phyloP scores from a whole-genome alignment of 2,888 invertebrate genomes.

The Monochamus alternatus region DNA sequence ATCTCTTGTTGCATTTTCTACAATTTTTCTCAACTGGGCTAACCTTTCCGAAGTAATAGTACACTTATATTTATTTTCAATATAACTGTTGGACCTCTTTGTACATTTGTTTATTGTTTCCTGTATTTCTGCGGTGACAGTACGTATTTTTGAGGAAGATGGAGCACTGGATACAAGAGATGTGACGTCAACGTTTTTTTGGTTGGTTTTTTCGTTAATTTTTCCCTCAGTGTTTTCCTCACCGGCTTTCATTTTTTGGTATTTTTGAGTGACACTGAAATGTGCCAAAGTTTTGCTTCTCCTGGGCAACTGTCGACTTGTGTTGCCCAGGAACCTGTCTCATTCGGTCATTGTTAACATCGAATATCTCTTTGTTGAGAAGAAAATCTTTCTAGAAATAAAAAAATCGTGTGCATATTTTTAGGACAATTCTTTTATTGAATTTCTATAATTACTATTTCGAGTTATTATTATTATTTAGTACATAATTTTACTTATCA shows the following conservation, averaged over 20 bases:
- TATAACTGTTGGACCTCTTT: conserved; percentile 60
- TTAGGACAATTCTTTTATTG: no score
- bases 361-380: not conserved
- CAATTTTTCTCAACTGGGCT: conserved; percentile 77
- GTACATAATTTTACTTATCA: no score
- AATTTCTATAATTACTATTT: no score
- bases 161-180: conserved; percentile 56
- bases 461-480: no score
- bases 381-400: conserved; percentile 18
- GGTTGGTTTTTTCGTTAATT: conserved; percentile 24
- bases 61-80: conserved; percentile 65
- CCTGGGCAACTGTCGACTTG: conserved; percentile 53
- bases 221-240: conserved; percentile 9
- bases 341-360: conserved; percentile 39
- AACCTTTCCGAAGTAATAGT: conserved; percentile 80
- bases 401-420: not conserved
- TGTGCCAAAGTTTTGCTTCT: conserved; percentile 51
- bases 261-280: conserved; percentile 53
- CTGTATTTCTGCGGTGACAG: conserved; percentile 58
- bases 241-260: conserved; percentile 52
- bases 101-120: conserved; percentile 53
- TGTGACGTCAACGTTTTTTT: conserved; percentile 39
- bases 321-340: conserved; percentile 55
- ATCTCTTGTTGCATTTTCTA: conserved; percentile 78
- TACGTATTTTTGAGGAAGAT: conserved; percentile 44